Evolutionary conservation across 2,888 invertebrate genomes (phyloP).

Genomic region (Polia nebulosa): DNA sequence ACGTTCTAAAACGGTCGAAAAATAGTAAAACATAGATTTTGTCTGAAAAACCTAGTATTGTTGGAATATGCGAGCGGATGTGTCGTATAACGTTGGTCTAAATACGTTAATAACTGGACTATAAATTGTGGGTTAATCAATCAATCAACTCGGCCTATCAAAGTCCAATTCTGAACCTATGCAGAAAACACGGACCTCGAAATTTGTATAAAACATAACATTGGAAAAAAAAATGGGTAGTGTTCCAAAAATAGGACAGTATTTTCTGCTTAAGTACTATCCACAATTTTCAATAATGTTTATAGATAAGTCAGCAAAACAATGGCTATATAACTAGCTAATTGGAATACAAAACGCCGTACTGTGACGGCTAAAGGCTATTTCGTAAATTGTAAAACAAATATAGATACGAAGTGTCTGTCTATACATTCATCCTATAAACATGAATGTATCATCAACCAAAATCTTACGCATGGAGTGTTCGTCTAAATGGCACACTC

Average conservation of each 20-base stretch:
- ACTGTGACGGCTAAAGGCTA: slow-evolving; percentile 27
- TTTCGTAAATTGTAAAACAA: slow-evolving; percentile 30
- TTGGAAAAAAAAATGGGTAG: neutral
- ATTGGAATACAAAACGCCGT: slow-evolving; percentile 17
- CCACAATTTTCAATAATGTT: neutral
- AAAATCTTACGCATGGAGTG: slow-evolving; percentile 35
- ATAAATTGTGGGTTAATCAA: neutral
- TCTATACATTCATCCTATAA: too few relatives aligned
- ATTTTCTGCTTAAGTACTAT: slow-evolving; percentile 10
- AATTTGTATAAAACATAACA: neutral
- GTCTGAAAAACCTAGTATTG: neutral
- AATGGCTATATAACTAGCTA: slow-evolving; percentile 8
- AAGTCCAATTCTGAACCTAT: neutral
- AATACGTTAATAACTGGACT: neutral
- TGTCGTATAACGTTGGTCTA: neutral
- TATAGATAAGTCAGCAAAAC: slow-evolving; percentile 10
- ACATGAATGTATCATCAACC: slow-evolving; percentile 20
- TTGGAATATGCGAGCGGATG: too few relatives aligned
- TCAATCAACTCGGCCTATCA: neutral
- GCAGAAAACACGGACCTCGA: too few relatives aligned
- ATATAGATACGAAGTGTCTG: neutral
- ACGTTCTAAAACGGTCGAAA: slow-evolving; percentile 33
- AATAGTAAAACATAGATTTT: neutral
- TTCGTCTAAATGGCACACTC: slow-evolving; percentile 26
- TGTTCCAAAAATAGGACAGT: neutral